These are phyloP conservation scores for Clarias pachynema DNA, from an alignment of 2,797 vertebrate species.

Conservation along the genomic window DNA sequence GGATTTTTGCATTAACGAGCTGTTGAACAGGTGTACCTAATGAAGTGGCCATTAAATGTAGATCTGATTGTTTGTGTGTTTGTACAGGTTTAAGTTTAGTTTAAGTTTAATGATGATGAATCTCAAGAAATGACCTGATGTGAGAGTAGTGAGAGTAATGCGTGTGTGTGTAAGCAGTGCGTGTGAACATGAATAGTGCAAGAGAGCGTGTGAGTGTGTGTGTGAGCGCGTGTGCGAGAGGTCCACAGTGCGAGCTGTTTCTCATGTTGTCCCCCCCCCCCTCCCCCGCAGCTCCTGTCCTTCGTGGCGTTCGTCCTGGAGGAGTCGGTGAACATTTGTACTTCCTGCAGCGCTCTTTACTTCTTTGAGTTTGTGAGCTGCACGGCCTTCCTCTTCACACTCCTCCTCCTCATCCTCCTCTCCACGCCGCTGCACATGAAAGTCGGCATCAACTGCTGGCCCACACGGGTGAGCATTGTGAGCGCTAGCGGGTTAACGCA, in stretches of 20 bases:
- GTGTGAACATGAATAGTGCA: too few relatives aligned
- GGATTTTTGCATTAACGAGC: neutral
- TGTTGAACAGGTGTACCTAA: too few relatives aligned
- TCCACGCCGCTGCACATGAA: conserved; percentile 66
- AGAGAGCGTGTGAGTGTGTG: too few relatives aligned
- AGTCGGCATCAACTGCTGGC: conserved; percentile 71
- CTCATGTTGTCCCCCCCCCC: neutral
- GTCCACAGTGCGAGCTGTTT: neutral
- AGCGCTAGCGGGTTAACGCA: neutral
- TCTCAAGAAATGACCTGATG: neutral
- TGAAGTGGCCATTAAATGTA: neutral
- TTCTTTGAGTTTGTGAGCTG: conserved; percentile 92
- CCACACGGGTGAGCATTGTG: conserved; percentile 71
- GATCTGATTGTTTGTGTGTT: neutral
- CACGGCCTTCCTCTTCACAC: conserved; percentile 84
- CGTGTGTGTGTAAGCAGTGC: too few relatives aligned
- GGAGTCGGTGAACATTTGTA: conserved; percentile 79
- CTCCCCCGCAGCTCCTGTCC: conserved; percentile 78
- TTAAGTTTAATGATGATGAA: neutral
- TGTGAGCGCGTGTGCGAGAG: too few relatives aligned
- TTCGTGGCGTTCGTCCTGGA: conserved; percentile 86
- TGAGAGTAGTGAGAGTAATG: too few relatives aligned
- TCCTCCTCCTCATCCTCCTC: conserved; percentile 80
- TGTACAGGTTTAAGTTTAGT: neutral
- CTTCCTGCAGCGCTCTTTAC: conserved; percentile 79